Conservation (phyloP, 2,888 invertebrate genomes). For the Listrodromus nycthemerus region DNA sequence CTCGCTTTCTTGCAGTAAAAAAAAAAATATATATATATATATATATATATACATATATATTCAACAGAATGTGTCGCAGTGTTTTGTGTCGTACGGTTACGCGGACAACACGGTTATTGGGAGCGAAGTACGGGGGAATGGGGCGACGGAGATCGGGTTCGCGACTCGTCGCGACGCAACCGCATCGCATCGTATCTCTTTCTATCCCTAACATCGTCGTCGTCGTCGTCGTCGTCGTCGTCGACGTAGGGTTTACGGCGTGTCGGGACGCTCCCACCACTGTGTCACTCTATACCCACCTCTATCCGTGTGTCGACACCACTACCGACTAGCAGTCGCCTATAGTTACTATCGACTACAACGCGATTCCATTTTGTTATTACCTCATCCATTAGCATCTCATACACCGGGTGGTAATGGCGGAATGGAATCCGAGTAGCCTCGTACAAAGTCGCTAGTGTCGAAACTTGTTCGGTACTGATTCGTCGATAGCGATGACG, state of each 20-base stretch:
- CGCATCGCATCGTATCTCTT: slow-evolving; percentile 29
- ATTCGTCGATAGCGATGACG: neutral
- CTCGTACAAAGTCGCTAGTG: neutral
- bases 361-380: slow-evolving; percentile 55
- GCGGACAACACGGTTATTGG: slow-evolving; percentile 15
- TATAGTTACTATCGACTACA: slow-evolving; percentile 33
- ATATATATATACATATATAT: neutral
- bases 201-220: slow-evolving; percentile 25
- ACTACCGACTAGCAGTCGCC: slow-evolving; percentile 20
- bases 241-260: slow-evolving; percentile 48
- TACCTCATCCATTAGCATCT: slow-evolving; percentile 65
- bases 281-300: neutral
- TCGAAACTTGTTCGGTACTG: neutral
- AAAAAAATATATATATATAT: neutral
- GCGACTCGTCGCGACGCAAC: slow-evolving; percentile 54
- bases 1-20: neutral
- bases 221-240: slow-evolving; percentile 38
- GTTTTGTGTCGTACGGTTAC: neutral
- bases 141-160: slow-evolving; percentile 37
- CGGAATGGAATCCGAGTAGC: slow-evolving; percentile 3
- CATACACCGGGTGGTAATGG: slow-evolving; percentile 56
- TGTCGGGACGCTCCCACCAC: slow-evolving; percentile 17
- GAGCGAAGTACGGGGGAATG: slow-evolving; percentile 9
- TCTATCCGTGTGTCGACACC: slow-evolving; percentile 6
- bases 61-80: neutral